Conservation (phyloP, 1,140 invertebrate species). For the Dolichoris vasculosae region DNA sequence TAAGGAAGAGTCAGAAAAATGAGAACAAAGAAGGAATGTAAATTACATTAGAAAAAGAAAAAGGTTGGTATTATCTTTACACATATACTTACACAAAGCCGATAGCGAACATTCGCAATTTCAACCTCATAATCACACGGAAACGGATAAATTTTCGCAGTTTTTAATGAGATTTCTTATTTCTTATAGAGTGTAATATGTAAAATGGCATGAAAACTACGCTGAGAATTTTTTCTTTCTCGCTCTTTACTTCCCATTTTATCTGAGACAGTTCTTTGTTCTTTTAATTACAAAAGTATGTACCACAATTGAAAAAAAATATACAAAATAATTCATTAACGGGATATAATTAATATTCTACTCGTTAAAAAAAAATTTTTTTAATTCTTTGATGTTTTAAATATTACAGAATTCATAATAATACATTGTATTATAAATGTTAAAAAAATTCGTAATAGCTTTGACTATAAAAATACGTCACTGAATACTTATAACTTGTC, state of each 20-base stretch:
- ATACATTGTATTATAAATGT: neutral
- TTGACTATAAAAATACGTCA: neutral
- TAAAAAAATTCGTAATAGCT: neutral
- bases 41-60: slow-evolving; percentile 15
- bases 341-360: neutral
- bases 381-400: neutral
- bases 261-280: slow-evolving; percentile 15
- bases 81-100: slow-evolving; percentile 22
- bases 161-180: slow-evolving; percentile 48
- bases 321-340: neutral
- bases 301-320: neutral
- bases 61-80: slow-evolving; percentile 6
- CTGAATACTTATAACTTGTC: too few species aligned
- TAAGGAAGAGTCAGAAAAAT: neutral
- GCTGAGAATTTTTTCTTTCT: neutral
- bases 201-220: slow-evolving; percentile 22
- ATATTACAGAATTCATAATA: neutral
- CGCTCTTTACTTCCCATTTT: neutral
- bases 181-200: slow-evolving; percentile 25
- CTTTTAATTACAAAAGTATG: slow-evolving; percentile 36
- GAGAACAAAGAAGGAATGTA: slow-evolving; percentile 21
- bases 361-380: neutral
- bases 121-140: slow-evolving; percentile 34
- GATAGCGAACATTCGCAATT: slow-evolving; percentile 43
- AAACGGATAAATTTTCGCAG: neutral